These are phyloP conservation scores for Potamilus streckersoni DNA, from an alignment of 1,140 invertebrate genomes.

Conservation along the genomic window DNA sequence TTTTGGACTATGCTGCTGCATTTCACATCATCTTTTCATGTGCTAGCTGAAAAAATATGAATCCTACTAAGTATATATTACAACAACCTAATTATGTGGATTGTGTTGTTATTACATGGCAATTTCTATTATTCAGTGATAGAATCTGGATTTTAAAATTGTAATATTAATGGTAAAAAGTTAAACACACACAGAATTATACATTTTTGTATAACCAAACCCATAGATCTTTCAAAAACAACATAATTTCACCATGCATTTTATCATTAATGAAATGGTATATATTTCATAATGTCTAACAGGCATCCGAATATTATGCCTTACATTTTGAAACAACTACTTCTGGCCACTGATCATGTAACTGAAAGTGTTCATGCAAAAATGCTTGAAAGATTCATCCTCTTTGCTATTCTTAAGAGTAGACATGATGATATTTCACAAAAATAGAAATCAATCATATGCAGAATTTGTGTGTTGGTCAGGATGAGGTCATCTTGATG, in stretches of 20 bases:
- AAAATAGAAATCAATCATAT: conserved; percentile 1
- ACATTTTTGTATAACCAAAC: too few relatives aligned
- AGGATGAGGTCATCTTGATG: background rate
- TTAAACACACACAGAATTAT: too few relatives aligned
- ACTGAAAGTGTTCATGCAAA: background rate
- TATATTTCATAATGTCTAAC: conserved; percentile 3
- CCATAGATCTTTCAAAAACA: conserved; percentile 17
- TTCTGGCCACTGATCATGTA: background rate
- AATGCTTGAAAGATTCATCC: background rate
- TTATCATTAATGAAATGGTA: conserved; percentile 14
- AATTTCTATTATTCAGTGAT: too few relatives aligned
- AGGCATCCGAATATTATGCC: background rate
- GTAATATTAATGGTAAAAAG: too few relatives aligned
- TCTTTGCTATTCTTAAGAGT: conserved; percentile 7
- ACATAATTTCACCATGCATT: conserved; percentile 21
- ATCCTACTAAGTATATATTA: too few relatives aligned
- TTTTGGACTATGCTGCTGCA: too few relatives aligned
- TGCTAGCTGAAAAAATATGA: too few relatives aligned
- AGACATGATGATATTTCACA: conserved; percentile 3
- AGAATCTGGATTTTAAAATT: too few relatives aligned
- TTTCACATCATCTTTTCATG: too few relatives aligned
- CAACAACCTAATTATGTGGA: too few relatives aligned
- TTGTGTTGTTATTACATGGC: too few relatives aligned
- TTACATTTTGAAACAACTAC: background rate
- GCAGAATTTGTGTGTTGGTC: background rate